Base-by-base conservation (phyloP, 2,113 vertebrate genomes). In the Macquaria ambigua region DNA sequence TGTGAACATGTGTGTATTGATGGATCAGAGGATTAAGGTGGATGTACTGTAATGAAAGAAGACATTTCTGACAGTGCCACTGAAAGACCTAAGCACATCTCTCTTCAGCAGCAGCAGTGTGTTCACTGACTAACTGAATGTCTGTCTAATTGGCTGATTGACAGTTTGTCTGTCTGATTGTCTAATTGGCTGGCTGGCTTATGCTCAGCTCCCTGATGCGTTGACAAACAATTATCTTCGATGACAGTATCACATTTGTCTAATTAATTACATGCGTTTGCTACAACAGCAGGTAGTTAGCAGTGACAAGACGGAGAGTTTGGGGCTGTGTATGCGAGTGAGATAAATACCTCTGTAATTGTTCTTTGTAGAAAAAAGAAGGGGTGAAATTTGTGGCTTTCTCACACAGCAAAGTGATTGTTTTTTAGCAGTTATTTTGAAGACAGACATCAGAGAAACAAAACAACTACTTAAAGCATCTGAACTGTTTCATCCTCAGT, bases 201-300 rank as follows among this genome's bases (percentile, higher is more conserved):
- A 55, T 83, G 77, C 88, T 87, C 73, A 21, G 94, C 92, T 91
- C 92, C 92, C 90, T 93, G 94, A 95, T 91, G 93, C 82, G 86
- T 86, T 93, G 93, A 95, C 94, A 96, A 96, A 96, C 95, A 96
- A 97, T 96, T 96, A 96, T 95, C 94, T 90, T 90, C 71, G 82
- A 90, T 93, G 94, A 95, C 90, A 95, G 92, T 93, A 93, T 94
- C 93, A 94, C 95, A 95, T 95, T 94, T 95, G 87, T 93, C 93
- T 95, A 94, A 96, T 96, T 96, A 96, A 96, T 95, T 93, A 93
- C 91, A 94, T 88, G 91, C 91, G 92, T 89, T 89, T 92, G 92
- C 88, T 81, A 64, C 83, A 86, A 85, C 84, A 89, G 92, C 93
- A 87, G 92, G 89, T 93, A 82, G 87, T 95, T 93, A 93, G 91